Conservation (phyloP, 2,797 vertebrate genomes). For the Arctocebus calabarensis region DNA sequence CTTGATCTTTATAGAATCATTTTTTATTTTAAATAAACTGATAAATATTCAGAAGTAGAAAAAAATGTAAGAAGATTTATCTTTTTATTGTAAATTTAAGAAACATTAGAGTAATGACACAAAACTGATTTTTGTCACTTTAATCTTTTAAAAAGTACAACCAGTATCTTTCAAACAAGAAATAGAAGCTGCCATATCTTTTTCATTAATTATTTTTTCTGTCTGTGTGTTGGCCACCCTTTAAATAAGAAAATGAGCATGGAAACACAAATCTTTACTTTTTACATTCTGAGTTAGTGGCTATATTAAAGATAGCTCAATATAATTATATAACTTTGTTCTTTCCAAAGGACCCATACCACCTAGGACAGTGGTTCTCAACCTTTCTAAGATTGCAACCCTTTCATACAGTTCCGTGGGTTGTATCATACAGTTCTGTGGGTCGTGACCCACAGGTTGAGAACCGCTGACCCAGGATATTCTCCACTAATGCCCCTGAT, state of each 20-base stretch:
- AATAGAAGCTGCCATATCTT: neutral
- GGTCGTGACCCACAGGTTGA: too few relatives aligned
- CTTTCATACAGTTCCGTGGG: too few relatives aligned
- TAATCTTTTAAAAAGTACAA: constrained; percentile 23
- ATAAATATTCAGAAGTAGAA: constrained; percentile 45
- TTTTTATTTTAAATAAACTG: constrained; percentile 47
- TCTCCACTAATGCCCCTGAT: neutral
- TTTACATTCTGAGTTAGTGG: neutral
- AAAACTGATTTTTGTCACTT: neutral
- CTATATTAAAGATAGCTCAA: constrained; percentile 1
- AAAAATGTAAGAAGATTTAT: neutral
- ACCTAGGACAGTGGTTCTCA: neutral
- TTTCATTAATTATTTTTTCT: constrained; percentile 17
- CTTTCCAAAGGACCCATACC: neutral
- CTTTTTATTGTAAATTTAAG: constrained; percentile 11
- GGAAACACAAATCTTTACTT: neutral
- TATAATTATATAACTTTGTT: neutral
- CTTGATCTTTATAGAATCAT: neutral
- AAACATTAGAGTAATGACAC: neutral
- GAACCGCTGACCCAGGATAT: neutral
- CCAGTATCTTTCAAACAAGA: constrained; percentile 17
- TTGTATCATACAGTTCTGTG: too few relatives aligned
- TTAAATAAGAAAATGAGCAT: constrained; percentile 46
- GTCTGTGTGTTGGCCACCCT: neutral
- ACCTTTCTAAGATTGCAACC: too few relatives aligned